phyloP scores from a whole-genome alignment of 2,888 invertebrate species.

The Steinernema scapterisci region DNA sequence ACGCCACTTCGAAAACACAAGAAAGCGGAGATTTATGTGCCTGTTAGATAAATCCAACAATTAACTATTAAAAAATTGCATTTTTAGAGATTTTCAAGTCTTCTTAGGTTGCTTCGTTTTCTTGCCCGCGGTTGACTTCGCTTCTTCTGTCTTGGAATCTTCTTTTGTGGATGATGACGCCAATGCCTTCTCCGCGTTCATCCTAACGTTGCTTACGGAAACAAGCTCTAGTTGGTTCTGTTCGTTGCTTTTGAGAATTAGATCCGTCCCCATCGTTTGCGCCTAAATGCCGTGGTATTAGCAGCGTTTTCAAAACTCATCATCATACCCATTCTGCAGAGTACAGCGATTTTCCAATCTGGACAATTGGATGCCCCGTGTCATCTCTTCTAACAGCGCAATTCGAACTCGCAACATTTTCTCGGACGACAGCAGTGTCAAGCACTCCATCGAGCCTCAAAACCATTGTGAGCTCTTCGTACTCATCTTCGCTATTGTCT shows the following conservation, averaged over 20 bases:
- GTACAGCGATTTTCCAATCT: conserved; percentile 56
- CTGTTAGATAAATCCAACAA: no score
- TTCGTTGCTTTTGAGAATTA: conserved; percentile 3
- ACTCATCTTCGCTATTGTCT: conserved; percentile 45
- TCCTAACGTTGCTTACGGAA: neutral
- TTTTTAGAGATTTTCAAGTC: no score
- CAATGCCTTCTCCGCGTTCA: conserved; percentile 23
- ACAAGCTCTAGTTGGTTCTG: conserved; percentile 7
- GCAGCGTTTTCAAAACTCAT: neutral
- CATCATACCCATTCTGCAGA: conserved; percentile 49
- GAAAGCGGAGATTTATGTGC: no score
- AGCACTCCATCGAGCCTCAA: conserved; percentile 57
- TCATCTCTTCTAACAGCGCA: conserved; percentile 46
- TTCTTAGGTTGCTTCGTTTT: neutral
- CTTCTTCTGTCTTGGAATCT: neutral
- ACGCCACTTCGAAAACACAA: neutral
- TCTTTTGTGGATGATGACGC: neutral
- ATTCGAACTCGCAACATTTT: conserved; percentile 43
- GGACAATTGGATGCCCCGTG: conserved; percentile 49
- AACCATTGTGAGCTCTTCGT: conserved; percentile 55
- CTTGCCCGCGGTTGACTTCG: neutral
- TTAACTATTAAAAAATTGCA: no score
- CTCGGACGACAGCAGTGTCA: conserved; percentile 51
- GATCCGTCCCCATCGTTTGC: conserved; percentile 18
- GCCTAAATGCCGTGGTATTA: neutral